Base-by-base conservation (phyloP, 2,888 invertebrate species). In the Apoda limacodes region DNA sequence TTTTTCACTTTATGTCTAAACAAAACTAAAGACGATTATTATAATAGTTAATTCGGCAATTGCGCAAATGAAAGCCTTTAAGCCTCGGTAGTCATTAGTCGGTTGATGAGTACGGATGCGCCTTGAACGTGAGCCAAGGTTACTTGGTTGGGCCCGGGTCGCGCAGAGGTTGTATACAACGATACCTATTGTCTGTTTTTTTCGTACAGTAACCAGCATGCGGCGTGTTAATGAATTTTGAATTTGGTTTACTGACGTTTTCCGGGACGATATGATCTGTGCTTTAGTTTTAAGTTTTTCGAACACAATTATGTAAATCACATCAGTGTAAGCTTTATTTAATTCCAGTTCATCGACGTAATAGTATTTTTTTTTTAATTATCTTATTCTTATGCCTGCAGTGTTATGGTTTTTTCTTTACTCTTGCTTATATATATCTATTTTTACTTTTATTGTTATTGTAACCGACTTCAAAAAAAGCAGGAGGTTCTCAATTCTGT, bases 101-200 rank as follows among this genome's bases (percentile, higher is more conserved):
- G 46, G 40, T 38, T 54, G 68, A 66, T 60, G 60, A 65, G 55
- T 51, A 50, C 75, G 71, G 75, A 75, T 72, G 52, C 50, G 50
- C 76, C 74, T 75, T 76, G 71, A 64, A 46, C 52, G 41, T 35
- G 32, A 42, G 37, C 47, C 68, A 74, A 75, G 76, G 76, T 63
- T 64, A 52, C 35, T 33, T n/a, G n/a, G n/a, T n/a, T 48, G n/a
- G n/a, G 48, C 45, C 45, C 59, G 50, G 63, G 63, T 66, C 67
- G 62, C 42, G 37, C 51, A 58, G 61, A 68, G 69, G 70, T 68
- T 66, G 61, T 55, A 52, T 52, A 52, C 58, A 58, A 55, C 60
- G 59, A 48, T 52, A 54, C 53, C 60, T 63, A 67, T 61, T 63
- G 58, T 67, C 53, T 64, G 61, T 17, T 5, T 17, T 6, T 5